Evolutionary conservation across 2,888 invertebrate species (phyloP), one percentile per base, ranked within the genome.

Genomic region (Neocrepidodera transversa): DNA sequence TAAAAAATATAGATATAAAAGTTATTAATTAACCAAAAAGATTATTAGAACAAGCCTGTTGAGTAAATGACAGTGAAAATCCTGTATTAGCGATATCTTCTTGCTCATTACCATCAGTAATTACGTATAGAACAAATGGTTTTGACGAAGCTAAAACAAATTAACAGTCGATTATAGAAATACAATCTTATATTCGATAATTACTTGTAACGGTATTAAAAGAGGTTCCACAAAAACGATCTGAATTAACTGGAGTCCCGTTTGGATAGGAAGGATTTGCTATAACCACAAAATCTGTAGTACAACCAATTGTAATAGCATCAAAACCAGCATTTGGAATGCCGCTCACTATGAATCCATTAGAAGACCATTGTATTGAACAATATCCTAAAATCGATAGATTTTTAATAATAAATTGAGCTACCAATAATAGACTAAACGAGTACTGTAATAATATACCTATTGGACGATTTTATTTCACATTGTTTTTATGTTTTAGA

Each of bases 151-250:
- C 89, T 89, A 60, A 82, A 81, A 69, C 66, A 42, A 54, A 13
- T 18, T 20, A 1, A 17, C 20, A 40, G 18, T n/a, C n/a, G n/a
- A n/a, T n/a, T n/a, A n/a, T n/a, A n/a, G n/a, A n/a, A n/a, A n/a
- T 23, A 23, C 4, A 23, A 23, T 10, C 1, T n/a, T 20, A 48
- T 17, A 7, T 32, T 30, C 16, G 7, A 16, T 32, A 23, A 81
- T 82, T 78, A 84, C 89, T 83, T 20, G 84, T 85, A 47, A 88
- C 87, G 3, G 86, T 74, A 1, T 85, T 81, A 66, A 92, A 85
- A 5, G 86, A 87, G 57, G 89, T 81, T 1, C 92, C 92, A 72
- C 92, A 92, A 78, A 91, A 91, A 47, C 92, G 82, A 72, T 92
- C 92, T 1, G 84, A 82, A 48, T 80, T 78, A 47, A 68, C 66